Base-by-base conservation (phyloP, 2,113 vertebrate genomes). In the Petaurus breviceps region DNA sequence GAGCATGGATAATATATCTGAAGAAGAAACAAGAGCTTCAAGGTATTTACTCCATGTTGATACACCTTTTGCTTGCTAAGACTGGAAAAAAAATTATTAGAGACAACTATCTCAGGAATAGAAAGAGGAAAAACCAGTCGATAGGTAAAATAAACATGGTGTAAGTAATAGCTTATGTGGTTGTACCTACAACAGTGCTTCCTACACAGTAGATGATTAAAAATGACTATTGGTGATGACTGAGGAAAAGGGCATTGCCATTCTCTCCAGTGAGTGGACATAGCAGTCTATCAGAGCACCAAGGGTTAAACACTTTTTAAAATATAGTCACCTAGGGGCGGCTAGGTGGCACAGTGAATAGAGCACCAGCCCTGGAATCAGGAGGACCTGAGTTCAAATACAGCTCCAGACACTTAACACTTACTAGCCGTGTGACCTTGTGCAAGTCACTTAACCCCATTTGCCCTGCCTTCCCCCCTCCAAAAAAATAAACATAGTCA, bases 1-100 rank as follows among this genome's bases (percentile, higher is more conserved):
- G 92, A 97, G 31, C 31, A 91, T 51, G 92, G 52, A 91, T 95
- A 91, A 95, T 43, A 95, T 93, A 24, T 24, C 10, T 89, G 37
- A 92, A 92, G 77, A 94, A 12, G 31, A 97, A 57, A 89, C 26
- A 77, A 91, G 94, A 91, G 3, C n/a, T 84, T 53, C 54, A 37
- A 51, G 89, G 52, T 89, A 43, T 92, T 43, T 46, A 11, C 12
- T 94, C 61, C 53, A 12, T 94, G 68, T 46, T 68, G 91, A 94
- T 92, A 43, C 43, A 46, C 22, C 90, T 47, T 49, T 68, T 43
- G 54, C 90, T 3, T 94, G 47, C 89, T 96, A 89, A 91, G 51
- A 90, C 50, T 54, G 22, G 90, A 94, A 93, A 91, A 91, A 90
- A 90, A 53, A 91, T 57, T 93, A 31, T 37, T 90, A 46, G n/a